Percentiles rank a stretch among this genome's conserved stretches.
Evolutionary conservation across 2,888 invertebrate genomes (phyloP).

Genomic region (Trilocha varians): DNA sequence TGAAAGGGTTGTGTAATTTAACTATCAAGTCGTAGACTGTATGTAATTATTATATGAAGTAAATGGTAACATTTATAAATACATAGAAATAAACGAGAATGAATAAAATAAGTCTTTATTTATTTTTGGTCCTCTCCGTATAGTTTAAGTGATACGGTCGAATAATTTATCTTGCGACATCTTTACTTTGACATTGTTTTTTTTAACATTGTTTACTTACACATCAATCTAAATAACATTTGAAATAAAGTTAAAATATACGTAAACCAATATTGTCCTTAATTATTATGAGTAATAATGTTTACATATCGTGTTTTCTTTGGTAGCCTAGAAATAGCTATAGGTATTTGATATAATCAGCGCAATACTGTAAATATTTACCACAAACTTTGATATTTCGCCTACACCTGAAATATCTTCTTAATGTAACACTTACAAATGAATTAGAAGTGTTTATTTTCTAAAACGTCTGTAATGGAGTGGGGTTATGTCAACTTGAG

Average conservation of each 20-base stretch:
- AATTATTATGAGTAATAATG: not conserved
- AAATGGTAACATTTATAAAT: slow-evolving; percentile 61
- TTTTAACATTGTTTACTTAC: not conserved
- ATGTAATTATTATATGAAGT: too few relatives aligned
- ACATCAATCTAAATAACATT: not conserved
- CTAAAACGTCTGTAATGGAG: too few relatives aligned
- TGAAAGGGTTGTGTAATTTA: slow-evolving; percentile 66
- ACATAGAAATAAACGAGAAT: slow-evolving; percentile 44
- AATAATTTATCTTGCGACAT: not conserved
- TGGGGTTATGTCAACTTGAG: too few relatives aligned
- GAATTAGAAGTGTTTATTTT: too few relatives aligned
- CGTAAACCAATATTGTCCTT: not conserved
- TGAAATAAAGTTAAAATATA: not conserved
- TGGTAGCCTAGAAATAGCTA: too few relatives aligned
- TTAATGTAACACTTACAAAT: too few relatives aligned
- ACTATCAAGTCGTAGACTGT: slow-evolving; percentile 59
- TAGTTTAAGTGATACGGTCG: not conserved
- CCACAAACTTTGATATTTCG: too few relatives aligned
- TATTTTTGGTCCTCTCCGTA: not conserved
- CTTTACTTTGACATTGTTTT: not conserved
- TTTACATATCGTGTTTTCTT: not conserved
- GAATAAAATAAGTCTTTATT: slow-evolving; percentile 18
- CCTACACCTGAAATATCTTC: too few relatives aligned
- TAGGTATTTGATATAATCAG: too few relatives aligned
- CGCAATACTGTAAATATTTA: too few relatives aligned